These are phyloP conservation scores for Galeopsomyia nigrocyanea DNA, from an alignment of 2,888 invertebrate species.

Conservation along the genomic window DNA sequence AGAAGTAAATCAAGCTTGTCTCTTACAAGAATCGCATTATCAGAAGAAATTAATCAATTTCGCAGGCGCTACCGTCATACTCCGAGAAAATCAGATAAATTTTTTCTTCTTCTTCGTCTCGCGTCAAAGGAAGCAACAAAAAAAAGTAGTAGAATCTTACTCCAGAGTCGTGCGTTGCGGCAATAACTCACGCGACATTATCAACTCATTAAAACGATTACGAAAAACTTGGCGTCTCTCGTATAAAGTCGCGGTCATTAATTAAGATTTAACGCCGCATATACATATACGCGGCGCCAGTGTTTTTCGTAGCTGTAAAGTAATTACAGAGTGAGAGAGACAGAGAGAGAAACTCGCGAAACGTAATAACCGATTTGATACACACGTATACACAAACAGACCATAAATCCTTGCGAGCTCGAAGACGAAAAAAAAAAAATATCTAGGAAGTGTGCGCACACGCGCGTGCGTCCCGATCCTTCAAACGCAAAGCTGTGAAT, in stretches of 20 bases:
- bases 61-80: neutral
- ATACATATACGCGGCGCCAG: neutral
- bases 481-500: conserved; percentile 34
- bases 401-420: conserved; percentile 28
- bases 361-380: conserved; percentile 40
- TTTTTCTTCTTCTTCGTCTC: neutral
- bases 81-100: neutral
- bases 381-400: conserved; percentile 24
- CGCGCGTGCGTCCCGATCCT: conserved; percentile 19
- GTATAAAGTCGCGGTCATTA: conserved; percentile 5
- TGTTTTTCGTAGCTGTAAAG: conserved; percentile 8
- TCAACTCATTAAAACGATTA: conserved; percentile 31
- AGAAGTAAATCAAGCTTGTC: conserved; percentile 38
- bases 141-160: no score
- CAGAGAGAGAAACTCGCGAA: neutral
- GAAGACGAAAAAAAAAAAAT: neutral
- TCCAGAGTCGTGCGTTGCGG: no score
- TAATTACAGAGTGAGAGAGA: conserved; percentile 8
- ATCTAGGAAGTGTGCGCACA: neutral
- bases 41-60: conserved; percentile 18
- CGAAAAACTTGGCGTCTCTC: neutral
- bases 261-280: conserved; percentile 31
- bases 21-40: no score
- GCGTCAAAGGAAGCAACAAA: neutral
- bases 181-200: conserved; percentile 29